These are phyloP conservation scores for Hartigia nigra DNA, from an alignment of 2,888 invertebrate genomes.

Conservation along the genomic window DNA sequence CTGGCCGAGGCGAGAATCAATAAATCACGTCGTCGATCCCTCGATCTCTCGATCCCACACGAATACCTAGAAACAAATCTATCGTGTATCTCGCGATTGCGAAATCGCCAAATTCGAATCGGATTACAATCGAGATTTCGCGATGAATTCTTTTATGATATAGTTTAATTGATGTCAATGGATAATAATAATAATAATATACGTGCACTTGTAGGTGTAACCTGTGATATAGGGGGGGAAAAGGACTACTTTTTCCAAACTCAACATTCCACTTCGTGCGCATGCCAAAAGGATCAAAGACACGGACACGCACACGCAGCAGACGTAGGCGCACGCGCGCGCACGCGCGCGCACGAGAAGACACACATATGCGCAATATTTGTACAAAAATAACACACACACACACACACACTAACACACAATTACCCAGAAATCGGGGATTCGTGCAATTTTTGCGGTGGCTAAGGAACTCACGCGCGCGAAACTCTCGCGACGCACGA, in stretches of 20 bases:
- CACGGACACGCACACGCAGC: conserved; percentile 17
- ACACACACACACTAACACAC: conserved; percentile 17
- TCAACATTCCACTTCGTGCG: conserved; percentile 22
- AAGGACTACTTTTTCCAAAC: conserved; percentile 21
- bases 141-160: not conserved
- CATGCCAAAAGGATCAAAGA: conserved; percentile 22
- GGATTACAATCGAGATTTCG: not conserved
- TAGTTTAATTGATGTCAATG: not conserved
- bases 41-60: not conserved
- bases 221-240: conserved; percentile 61
- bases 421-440: conserved; percentile 50
- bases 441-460: conserved; percentile 63
- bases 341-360: not conserved
- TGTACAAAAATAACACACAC: conserved; percentile 13
- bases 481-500: not conserved
- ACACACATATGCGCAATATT: conserved; percentile 7
- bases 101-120: not conserved
- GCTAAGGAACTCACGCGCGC: conserved; percentile 35
- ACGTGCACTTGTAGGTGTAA: conserved; percentile 48
- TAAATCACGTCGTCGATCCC: not conserved
- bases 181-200: not conserved
- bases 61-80: not conserved
- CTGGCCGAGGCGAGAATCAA: conserved; percentile 1
- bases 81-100: not conserved
- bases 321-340: conserved; percentile 6